phyloP scores from a whole-genome alignment of 2,888 invertebrate genomes.

The Margaritifera margaritifera region DNA sequence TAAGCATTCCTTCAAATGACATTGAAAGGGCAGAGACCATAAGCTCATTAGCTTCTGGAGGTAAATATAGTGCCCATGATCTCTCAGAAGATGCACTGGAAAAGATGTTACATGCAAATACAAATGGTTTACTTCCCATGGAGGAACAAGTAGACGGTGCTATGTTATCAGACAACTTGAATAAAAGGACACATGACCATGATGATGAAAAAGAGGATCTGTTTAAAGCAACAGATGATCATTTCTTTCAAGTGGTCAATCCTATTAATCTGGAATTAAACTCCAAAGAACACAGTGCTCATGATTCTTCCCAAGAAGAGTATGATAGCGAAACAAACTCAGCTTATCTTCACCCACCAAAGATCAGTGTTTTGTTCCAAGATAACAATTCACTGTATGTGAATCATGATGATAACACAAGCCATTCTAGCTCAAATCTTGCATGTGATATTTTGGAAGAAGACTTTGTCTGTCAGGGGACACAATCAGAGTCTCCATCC shows the following conservation, averaged over 20 bases:
- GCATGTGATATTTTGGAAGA: too few relatives aligned
- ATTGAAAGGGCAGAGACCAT: conserved; percentile 40
- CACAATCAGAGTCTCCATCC: too few relatives aligned
- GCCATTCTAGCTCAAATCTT: too few relatives aligned
- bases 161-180: conserved; percentile 12
- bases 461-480: too few relatives aligned
- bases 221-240: conserved; percentile 44
- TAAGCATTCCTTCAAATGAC: conserved; percentile 27
- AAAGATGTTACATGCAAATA: conserved; percentile 8
- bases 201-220: conserved; percentile 40
- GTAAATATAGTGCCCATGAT: conserved; percentile 28
- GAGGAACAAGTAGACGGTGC: conserved; percentile 15
- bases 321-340: too few relatives aligned
- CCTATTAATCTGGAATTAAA: too few relatives aligned
- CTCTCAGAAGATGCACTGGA: conserved; percentile 29
- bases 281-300: too few relatives aligned
- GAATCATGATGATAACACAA: too few relatives aligned
- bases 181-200: conserved; percentile 4
- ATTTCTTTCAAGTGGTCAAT: conserved; percentile 18
- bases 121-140: conserved; percentile 2
- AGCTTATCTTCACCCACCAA: too few relatives aligned
- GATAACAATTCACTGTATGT: too few relatives aligned
- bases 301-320: too few relatives aligned
- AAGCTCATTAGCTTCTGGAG: conserved; percentile 44
- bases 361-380: too few relatives aligned